Evolutionary conservation across 1,140 invertebrate genomes (phyloP).

Genomic region (Cephus cinctus): DNA sequence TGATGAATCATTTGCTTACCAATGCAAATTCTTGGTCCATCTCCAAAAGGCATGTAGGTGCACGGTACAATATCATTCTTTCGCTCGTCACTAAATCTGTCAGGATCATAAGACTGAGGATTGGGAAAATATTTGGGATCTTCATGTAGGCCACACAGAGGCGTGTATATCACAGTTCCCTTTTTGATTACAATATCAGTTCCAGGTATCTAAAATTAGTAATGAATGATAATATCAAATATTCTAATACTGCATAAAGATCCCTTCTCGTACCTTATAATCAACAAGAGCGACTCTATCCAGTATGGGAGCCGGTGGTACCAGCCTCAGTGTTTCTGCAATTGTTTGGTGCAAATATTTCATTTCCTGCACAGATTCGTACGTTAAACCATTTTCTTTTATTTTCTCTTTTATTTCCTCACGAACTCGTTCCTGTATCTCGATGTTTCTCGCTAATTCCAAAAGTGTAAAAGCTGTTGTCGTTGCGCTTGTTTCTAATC

Average conservation of each 20-base stretch:
- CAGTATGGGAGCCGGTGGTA: slow-evolving; percentile 59
- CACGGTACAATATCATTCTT: slow-evolving; percentile 23
- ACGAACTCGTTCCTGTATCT: slow-evolving; percentile 44
- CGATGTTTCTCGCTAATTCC: slow-evolving; percentile 33
- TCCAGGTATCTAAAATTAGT: slow-evolving; percentile 29
- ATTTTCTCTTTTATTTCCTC: slow-evolving; percentile 57
- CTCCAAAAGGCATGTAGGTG: slow-evolving; percentile 38
- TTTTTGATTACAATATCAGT: slow-evolving; percentile 30
- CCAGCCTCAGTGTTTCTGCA: slow-evolving; percentile 48
- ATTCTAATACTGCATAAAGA: not conserved
- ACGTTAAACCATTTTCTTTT: slow-evolving; percentile 8
- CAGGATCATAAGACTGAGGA: slow-evolving; percentile 55
- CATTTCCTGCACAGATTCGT: slow-evolving; percentile 17
- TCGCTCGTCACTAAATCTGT: slow-evolving; percentile 48
- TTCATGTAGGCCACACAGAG: slow-evolving; percentile 47
- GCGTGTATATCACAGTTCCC: slow-evolving; percentile 30
- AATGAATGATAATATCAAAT: too few relatives aligned
- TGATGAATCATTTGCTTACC: slow-evolving; percentile 22
- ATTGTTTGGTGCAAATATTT: slow-evolving; percentile 19
- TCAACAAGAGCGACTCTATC: slow-evolving; percentile 46
- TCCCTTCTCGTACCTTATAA: slow-evolving; percentile 28
- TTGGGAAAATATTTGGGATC: slow-evolving; percentile 47
- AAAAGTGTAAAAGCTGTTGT: slow-evolving; percentile 42
- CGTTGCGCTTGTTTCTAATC: slow-evolving; percentile 56
- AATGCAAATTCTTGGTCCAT: slow-evolving; percentile 36